Conservation (phyloP, 2,797 vertebrate genomes). For the Sebastiscus tertius region DNA sequence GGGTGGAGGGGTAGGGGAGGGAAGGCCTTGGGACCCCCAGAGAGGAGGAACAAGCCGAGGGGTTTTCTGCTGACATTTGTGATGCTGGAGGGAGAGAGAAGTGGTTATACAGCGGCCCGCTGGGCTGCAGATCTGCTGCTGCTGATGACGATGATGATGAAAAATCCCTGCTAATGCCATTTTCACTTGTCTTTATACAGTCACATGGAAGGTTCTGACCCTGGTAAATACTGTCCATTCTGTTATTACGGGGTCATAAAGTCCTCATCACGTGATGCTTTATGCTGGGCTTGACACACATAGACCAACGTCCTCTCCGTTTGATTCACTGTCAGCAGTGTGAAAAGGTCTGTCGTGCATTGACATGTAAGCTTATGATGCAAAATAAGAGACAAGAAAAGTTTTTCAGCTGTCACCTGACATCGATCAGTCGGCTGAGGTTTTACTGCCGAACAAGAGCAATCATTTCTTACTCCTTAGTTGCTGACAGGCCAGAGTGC, state of each 20-base stretch:
- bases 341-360: background rate
- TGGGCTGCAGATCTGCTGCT: slow-evolving; percentile 15
- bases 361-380: background rate
- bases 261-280: slow-evolving; percentile 1
- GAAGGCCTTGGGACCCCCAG: slow-evolving; percentile 55
- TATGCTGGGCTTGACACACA: background rate
- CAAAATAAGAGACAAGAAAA: background rate
- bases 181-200: slow-evolving; percentile 11
- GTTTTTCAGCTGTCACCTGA: background rate
- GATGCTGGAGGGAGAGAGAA: slow-evolving; percentile 38
- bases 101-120: background rate
- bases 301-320: background rate
- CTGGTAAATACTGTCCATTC: background rate
- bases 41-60: slow-evolving; percentile 49
- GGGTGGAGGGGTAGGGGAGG: slow-evolving; percentile 19
- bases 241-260: background rate
- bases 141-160: background rate
- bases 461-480: background rate
- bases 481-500: background rate
- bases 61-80: slow-evolving; percentile 75
- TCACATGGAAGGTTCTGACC: slow-evolving; percentile 9
- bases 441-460: background rate
- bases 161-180: background rate
- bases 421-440: background rate
- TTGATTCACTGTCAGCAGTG: background rate